Base-by-base conservation (phyloP, 2,797 vertebrate genomes). In the Emydoidea blandingii region DNA sequence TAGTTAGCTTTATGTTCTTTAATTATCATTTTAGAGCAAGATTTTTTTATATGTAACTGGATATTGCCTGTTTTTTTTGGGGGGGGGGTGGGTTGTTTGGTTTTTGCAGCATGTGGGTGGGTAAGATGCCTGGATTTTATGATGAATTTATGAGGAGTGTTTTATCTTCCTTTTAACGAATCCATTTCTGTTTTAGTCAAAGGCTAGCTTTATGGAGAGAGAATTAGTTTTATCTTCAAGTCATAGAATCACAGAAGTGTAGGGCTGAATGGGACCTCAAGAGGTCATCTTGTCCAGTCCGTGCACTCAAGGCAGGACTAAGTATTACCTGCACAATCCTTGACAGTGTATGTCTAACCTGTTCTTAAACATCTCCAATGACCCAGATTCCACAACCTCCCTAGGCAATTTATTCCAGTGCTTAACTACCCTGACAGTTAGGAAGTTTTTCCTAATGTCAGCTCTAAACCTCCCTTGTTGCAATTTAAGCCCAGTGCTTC, bases 1-100 rank as follows among this genome's bases (percentile, higher is more conserved):
- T 11, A 72, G 68, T 72, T 72, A 23, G 12, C 21, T 72, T 72
- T 41, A 72, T 72, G 6, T 25, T 41, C 65, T 41, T 72, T 72
- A 72, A 41, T 72, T 27, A 86, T 95, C 93, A 87, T 89, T 90
- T 91, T 87, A 84, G n/a, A 90, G 78, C 18, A 54, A 54, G n/a
- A 65, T 91, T 29, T 4, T 29, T 5, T 91, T 94, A 88, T 68
- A 68, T 68, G 19, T 25, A 72, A 41, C n/a, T 37, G 65, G 65
- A 23, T 41, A 41, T n/a, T 9, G 47, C 12, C 89, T 74, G 0
- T 37, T 37, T 41, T 41, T 47, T 72, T 31, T 7, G 56, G 27
- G 7, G 44, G 44, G 41, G 41, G 44, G 44, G 44, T 44, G 44
- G 54, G 57, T 4, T 49, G 86, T 8, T n/a, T 65, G 1, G 3